phyloP scores from a whole-genome alignment of 2,888 invertebrate species.

The Embidobia sp. region DNA sequence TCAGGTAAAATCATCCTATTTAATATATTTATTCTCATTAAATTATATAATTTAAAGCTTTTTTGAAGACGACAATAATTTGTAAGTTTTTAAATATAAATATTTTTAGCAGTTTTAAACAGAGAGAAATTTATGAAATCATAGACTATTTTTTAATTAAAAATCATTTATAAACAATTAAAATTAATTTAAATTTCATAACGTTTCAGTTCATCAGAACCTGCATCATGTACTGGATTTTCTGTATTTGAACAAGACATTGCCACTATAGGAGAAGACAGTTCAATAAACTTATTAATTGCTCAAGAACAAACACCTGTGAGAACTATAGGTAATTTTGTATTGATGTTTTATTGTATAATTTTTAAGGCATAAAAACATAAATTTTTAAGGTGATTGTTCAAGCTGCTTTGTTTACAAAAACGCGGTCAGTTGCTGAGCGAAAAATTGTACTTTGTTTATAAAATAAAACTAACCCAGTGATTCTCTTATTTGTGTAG shows the following conservation, averaged over 20 bases:
- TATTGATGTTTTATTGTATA: slow-evolving; percentile 12
- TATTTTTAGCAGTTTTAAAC: no score
- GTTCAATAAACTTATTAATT: slow-evolving; percentile 85
- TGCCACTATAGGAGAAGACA: slow-evolving; percentile 93
- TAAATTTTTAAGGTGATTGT: no score
- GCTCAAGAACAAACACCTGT: slow-evolving; percentile 82
- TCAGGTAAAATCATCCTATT: slow-evolving; percentile 79
- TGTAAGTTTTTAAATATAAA: no score
- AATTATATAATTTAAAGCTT: no score
- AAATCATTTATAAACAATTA: background rate
- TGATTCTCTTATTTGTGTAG: no score
- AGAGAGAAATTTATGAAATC: no score
- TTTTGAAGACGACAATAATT: no score
- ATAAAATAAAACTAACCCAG: no score
- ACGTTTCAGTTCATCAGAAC: slow-evolving; percentile 71
- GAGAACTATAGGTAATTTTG: slow-evolving; percentile 83
- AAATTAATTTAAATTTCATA: slow-evolving; percentile 1
- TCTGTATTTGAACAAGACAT: slow-evolving; percentile 90
- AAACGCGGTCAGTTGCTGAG: no score
- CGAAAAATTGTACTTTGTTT: no score
- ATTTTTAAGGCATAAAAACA: slow-evolving; percentile 13
- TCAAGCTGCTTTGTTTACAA: no score
- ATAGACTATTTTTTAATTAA: slow-evolving; percentile 1
- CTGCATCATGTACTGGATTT: slow-evolving; percentile 89
- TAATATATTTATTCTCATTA: no score